Evolutionary conservation across 2,888 invertebrate genomes (phyloP), one percentile per base, ranked within the genome.

Genomic region (Hybos culiciformis): DNA sequence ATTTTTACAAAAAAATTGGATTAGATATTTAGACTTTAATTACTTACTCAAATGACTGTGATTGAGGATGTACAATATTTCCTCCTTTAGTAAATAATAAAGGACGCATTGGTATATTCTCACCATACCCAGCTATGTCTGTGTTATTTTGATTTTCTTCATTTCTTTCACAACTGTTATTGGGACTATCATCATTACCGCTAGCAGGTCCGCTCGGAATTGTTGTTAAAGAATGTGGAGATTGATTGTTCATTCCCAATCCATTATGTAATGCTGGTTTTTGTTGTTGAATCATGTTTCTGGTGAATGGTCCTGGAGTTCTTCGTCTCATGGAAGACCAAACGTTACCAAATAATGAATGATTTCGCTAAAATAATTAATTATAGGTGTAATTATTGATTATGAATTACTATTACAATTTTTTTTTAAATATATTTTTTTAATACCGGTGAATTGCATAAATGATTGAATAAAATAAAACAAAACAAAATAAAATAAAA

Each of bases 321-420:
- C 83, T 83, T 47, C 85, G 75, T 57, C 86, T 74, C 73, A 93
- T 85, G 48, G 91, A 90, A 8, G 91, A 90, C 91, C 92, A 92
- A 23, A 94, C 91, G 56, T 85, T 91, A 43, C 96, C 96, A 60
- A 96, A 96, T 40, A 96, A 70, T 38, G 91, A 88, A 66, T 96
- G 96, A 64, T 96, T 93, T 61, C 96, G 80, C 93, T 94, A 73
- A 18, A 33, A 31, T 37, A 17, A 33, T 14, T 24, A 20, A 38
- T 21, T 9, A 32, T 19, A 24, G 26, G 24, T n/a, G 9, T 23
- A 23, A 23, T 7, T 23, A 7, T 23, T 5, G 5, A 7, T 23
- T 23, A 23, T 23, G 9, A 23, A 23, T 23, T 23, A 23, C 5
- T 23, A 23, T 23, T 23, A 23, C n/a, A n/a, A n/a, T n/a, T n/a